Evolutionary conservation across 2,888 invertebrate species (phyloP), one percentile per base, ranked within the genome.

Genomic region (Alviniconcha strummeri): DNA sequence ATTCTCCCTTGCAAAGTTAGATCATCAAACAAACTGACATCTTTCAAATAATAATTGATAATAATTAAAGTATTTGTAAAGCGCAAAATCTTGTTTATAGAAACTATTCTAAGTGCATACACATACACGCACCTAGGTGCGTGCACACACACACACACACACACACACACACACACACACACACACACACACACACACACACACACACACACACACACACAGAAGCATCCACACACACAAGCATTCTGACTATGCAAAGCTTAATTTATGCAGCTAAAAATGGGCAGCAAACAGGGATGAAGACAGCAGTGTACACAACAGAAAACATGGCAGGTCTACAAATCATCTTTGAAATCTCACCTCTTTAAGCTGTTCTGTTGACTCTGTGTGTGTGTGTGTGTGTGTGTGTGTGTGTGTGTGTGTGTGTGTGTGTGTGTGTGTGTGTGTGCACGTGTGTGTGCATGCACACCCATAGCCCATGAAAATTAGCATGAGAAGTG

Each of bases 401-500:
- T 72, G 36, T 72, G 72, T 72, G 36, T 72, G 72, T 72, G 36
- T 72, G 72, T 72, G 36, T 72, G 72, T 72, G 36, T 72, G 72
- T 72, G 36, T 72, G 72, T 72, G 36, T 36, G 72, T 72, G 5
- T 19, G 19, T 8, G 36, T 72, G 72, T 72, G 36, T 72, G 72
- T 72, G 36, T 36, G n/a, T 72, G 36, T 72, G 72, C 36, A 6
- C 36, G 72, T 72, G 36, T 72, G 72, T 72, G 19, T 72, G 69
- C n/a, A 5, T 69, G 69, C 15, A 15, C n/a, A n/a, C 15, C 17
- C 15, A 15, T 69, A n/a, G n/a, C n/a, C n/a, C n/a, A n/a, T n/a
- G n/a, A n/a, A n/a, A n/a, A n/a, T n/a, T n/a, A n/a, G n/a, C n/a
- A n/a, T n/a, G n/a, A n/a, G n/a, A n/a, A n/a, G n/a, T n/a, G n/a